Evolutionary conservation across 64 coral and sea anemone genomes (phyloP), one percentile per base, ranked within the genome.

Genomic region (Astreopora myriophthalma): DNA sequence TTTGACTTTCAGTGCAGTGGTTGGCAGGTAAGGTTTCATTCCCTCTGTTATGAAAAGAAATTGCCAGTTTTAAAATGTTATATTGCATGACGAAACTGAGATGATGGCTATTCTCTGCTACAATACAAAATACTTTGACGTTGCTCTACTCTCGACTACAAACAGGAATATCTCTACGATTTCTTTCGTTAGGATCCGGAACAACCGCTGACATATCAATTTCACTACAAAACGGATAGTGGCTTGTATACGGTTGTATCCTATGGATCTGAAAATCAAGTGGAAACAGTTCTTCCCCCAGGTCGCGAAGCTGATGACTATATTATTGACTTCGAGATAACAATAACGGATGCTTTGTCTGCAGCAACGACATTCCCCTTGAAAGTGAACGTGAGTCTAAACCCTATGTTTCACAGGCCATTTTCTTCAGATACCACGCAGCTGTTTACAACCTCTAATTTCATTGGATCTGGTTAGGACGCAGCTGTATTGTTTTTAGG

Each of bases 191-290:
- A 39, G 28, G 95, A 96, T 62, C 0, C 0, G n/a, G 66, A 96
- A 29, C 20, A 40, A 61, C 95, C 95, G 12, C 37, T 96, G 6
- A 90, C 39, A 17, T 96, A 96, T 27, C 37, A 96, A 34, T 96
- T 94, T 74, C 61, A 80, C 76, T 96, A 96, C 55, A 69, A 90
- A 36, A 89, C 91, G 0, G 87, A 65, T 0, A 79, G 48, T 2
- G 95, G 95, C 1, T 23, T 96, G 78, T 90, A 87, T 16, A 96
- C 89, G 3, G 62, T 94, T 16, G 86, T 96, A 1, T 86, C 91
- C 22, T 94, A 94, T 61, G 95, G 95, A 29, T 23, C 38, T 67
- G 55, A 90, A 13, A 9, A 66, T 35, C 48, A 34, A 10, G 68
- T 35, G 16, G 61, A 37, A 17, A 81, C 85, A 2, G 89, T 87